phyloP scores from a whole-genome alignment of 2,797 vertebrate species.

The Danio tinwini region DNA sequence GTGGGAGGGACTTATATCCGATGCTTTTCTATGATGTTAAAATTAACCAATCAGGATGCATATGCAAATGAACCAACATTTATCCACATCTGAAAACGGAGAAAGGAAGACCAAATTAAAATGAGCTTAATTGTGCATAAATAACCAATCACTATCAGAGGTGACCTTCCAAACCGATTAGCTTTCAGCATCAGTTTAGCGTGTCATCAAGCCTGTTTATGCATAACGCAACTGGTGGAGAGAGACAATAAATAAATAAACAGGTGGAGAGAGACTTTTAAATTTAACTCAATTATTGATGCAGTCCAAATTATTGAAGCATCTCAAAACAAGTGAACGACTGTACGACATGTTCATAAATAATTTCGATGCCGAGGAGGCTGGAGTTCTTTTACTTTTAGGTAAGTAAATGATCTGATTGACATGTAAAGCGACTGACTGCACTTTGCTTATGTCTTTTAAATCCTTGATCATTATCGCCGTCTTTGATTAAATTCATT shows the following conservation, averaged over 20 bases:
- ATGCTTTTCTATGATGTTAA: not conserved
- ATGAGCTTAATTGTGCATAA: slow-evolving; percentile 1
- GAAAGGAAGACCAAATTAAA: not conserved
- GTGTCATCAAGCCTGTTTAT: slow-evolving; percentile 9
- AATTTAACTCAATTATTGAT: slow-evolving; percentile 25
- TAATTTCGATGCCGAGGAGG: not conserved
- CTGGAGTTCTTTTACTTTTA: not conserved
- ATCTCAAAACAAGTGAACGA: slow-evolving; percentile 24
- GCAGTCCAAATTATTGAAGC: slow-evolving; percentile 23
- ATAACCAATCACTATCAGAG: slow-evolving; percentile 29
- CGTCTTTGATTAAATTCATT: too few relatives aligned
- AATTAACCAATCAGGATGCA: not conserved
- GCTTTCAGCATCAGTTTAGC: slow-evolving; percentile 2
- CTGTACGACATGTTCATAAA: not conserved
- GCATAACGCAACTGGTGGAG: slow-evolving; percentile 37
- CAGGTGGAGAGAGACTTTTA: slow-evolving; percentile 24
- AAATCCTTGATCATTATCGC: too few relatives aligned
- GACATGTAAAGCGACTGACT: not conserved
- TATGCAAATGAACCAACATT: not conserved
- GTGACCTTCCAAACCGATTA: slow-evolving; percentile 24
- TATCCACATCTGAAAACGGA: not conserved
- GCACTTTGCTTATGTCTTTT: not conserved
- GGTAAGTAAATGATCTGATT: not conserved
- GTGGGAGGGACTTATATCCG: not conserved
- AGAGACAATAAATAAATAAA: slow-evolving; percentile 39